Evolutionary conservation across 2,113 vertebrate species (phyloP).

Genomic region (Herpetotheres cachinnans): DNA sequence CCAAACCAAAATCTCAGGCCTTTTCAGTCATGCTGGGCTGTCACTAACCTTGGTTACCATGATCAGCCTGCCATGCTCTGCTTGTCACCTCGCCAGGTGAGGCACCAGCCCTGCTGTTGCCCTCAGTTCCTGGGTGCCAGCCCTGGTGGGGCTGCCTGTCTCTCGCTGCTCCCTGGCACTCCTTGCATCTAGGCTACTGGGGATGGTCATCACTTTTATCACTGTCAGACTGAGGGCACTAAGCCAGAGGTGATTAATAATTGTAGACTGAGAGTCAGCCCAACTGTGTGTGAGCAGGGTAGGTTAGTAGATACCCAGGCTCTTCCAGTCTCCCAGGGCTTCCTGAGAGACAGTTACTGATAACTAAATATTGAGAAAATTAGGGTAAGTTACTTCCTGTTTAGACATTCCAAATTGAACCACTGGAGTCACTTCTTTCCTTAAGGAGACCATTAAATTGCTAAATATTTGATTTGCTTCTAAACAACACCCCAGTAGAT

Average conservation of each 20-base stretch:
- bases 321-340: not conserved
- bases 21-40: not conserved
- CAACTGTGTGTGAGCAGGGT: accelerated
- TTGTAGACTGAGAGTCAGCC: not conserved
- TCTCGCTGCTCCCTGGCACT: not conserved
- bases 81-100: not conserved
- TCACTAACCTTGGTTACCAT: not conserved
- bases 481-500: not conserved
- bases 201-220: not conserved
- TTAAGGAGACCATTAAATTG: not conserved
- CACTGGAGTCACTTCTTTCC: not conserved
- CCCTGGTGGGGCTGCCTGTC: not conserved
- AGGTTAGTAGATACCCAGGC: not conserved
- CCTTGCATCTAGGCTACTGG: not conserved
- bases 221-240: not conserved
- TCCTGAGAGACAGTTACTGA: not conserved
- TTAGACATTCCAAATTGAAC: not conserved
- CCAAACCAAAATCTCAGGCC: not conserved
- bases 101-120: not conserved
- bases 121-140: not conserved
- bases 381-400: not conserved
- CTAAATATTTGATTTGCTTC: not conserved
- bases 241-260: not conserved
- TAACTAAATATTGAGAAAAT: not conserved
- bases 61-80: not conserved